Percentiles rank a stretch among this genome's conserved stretches.
Evolutionary conservation across 2,888 invertebrate species (phyloP).

Genomic region (Chironomus tentans): DNA sequence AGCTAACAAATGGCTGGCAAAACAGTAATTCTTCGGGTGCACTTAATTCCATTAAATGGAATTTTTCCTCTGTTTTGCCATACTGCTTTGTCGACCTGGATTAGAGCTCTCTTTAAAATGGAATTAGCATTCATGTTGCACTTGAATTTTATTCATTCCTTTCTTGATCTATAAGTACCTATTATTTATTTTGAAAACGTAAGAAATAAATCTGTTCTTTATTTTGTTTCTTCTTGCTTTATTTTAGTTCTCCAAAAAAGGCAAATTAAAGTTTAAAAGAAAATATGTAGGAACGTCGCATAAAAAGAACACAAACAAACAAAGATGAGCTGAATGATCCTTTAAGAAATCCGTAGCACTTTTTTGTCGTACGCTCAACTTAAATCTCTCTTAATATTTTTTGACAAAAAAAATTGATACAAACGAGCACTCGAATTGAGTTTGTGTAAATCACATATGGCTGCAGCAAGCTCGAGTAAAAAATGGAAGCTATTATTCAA

Average conservation of each 20-base stretch:
- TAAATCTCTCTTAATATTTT: neutral
- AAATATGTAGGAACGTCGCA: too few relatives aligned
- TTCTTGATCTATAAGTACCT: neutral
- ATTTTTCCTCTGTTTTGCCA: neutral
- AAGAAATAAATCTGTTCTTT: neutral
- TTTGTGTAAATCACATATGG: neutral
- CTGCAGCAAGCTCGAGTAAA: neutral
- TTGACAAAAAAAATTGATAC: neutral
- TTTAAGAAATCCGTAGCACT: neutral
- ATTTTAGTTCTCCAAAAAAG: too few relatives aligned
- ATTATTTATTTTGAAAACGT: neutral
- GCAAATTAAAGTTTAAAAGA: neutral
- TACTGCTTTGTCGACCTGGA: neutral
- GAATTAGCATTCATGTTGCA: neutral
- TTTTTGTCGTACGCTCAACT: too few relatives aligned
- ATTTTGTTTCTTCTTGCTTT: too few relatives aligned
- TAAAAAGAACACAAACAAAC: neutral
- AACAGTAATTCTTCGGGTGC: neutral
- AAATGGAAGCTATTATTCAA: slow-evolving; percentile 8
- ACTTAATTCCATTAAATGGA: slow-evolving; percentile 22
- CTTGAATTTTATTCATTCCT: neutral
- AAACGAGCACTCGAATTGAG: neutral
- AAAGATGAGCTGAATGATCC: neutral
- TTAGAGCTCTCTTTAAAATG: slow-evolving; percentile 2
- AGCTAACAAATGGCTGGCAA: slow-evolving; percentile 19